Evolutionary conservation across 2,113 vertebrate species (phyloP), one percentile per base, ranked within the genome.

Genomic region (Prunella fulvescens): DNA sequence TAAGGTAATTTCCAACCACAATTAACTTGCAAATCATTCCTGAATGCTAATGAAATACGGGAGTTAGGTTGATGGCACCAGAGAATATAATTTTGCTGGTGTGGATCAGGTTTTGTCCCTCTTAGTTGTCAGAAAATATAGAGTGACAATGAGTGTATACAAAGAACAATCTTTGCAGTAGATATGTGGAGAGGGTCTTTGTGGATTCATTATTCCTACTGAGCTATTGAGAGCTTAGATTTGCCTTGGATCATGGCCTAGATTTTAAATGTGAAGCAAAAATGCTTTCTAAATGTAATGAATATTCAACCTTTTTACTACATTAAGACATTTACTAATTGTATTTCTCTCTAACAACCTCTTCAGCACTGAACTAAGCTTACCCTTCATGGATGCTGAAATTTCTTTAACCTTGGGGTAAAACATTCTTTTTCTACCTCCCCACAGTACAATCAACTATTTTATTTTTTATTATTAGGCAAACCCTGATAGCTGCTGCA

Each of bases 21-120:
- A 94, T 91, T 96, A 91, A 81, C 96, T 96, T 94, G 64, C 60
- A 91, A 95, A 95, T 96, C 14, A 70, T 53, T 92, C 19, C 51
- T 91, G 77, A 96, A 70, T 4, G 5, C 67, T 96, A 94, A 95
- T 93, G 94, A 94, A 96, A 81, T 33, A 35, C 0, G 3, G 51
- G 73, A 83, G 14, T 79, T 92, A 62, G 26, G 3, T 20, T 88
- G 45, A 62, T 77, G 72, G 28, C 72, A 93, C 65, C 33, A 66
- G 61, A 81, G 45, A 90, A 9, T 77, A 81, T 53, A 39, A 71
- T 80, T 85, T 92, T 92, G 48, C 77, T 93, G 76, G 10, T 39
- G 16, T 44, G 83, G 62, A 93, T 96, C 81, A 81, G 86, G 53
- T 81, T 92, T 94, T 48, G 78, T 73, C 48, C 58, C 60, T 87